phyloP scores from a whole-genome alignment of 2,113 vertebrate species.

The Pseudopipra pipra region DNA sequence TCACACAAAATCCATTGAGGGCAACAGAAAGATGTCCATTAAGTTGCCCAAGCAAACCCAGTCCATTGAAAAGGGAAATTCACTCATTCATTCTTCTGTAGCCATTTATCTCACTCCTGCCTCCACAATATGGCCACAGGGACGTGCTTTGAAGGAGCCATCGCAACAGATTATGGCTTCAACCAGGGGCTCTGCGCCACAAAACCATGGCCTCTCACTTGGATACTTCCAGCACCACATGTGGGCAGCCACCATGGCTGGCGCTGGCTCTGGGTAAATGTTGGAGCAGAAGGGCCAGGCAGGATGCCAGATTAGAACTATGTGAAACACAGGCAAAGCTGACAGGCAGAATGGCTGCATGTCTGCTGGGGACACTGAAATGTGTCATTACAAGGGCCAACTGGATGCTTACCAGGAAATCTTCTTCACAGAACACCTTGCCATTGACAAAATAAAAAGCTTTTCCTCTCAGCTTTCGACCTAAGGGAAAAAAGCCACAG shows the following conservation, averaged over 20 bases:
- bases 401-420: slow-evolving; percentile 88
- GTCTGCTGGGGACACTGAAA: not conserved
- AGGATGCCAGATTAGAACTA: not conserved
- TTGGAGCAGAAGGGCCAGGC: not conserved
- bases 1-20: not conserved
- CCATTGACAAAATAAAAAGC: slow-evolving; percentile 88
- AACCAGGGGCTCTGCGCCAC: not conserved
- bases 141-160: not conserved
- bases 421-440: slow-evolving; percentile 91
- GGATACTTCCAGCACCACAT: not conserved
- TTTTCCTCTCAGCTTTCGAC: slow-evolving; percentile 84
- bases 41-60: not conserved
- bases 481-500: slow-evolving; percentile 54
- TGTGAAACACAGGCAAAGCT: not conserved
- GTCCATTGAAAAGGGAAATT: not conserved
- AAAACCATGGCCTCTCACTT: not conserved
- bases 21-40: not conserved
- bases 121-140: not conserved
- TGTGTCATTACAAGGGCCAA: not conserved
- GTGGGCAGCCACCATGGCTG: not conserved
- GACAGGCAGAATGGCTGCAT: not conserved
- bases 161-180: not conserved
- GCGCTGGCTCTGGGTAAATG: not conserved
- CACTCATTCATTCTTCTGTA: not conserved
- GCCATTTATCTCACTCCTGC: rapidly evolving